These are phyloP conservation scores for Schlechtendalia chinensis DNA, from an alignment of 1,140 invertebrate species.

Conservation along the genomic window DNA sequence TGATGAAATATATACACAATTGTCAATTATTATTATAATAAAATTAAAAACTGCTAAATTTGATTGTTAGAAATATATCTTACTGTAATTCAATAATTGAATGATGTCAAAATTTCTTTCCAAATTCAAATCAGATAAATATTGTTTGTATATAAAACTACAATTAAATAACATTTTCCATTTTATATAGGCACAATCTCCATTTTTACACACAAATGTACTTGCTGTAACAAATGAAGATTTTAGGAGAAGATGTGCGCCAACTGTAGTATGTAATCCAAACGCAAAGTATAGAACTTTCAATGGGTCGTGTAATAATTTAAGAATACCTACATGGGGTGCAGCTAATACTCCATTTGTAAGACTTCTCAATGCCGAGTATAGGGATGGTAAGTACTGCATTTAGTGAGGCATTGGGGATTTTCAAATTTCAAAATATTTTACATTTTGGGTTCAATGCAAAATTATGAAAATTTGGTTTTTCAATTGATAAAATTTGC, in stretches of 20 bases:
- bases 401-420: not conserved
- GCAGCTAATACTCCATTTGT: constrained; percentile 77
- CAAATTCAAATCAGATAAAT: not conserved
- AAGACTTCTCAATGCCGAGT: constrained; percentile 73
- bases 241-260: constrained; percentile 27
- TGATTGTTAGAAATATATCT: too few species aligned
- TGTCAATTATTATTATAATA: too few species aligned
- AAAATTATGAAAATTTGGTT: too few species aligned
- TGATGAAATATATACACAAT: too few species aligned
- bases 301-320: constrained; percentile 91
- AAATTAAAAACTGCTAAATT: too few species aligned
- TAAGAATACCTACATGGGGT: constrained; percentile 84
- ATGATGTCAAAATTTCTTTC: too few species aligned
- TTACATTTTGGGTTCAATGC: too few species aligned
- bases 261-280: constrained; percentile 26
- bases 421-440: too few species aligned
- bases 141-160: not conserved
- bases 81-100: too few species aligned
- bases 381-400: constrained; percentile 63
- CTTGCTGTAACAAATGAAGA: constrained; percentile 8
- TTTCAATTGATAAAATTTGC: not conserved
- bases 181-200: constrained; percentile 35
- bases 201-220: constrained; percentile 12
- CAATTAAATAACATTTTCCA: not conserved
- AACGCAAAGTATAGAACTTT: constrained; percentile 72